Evolutionary conservation across 2,888 invertebrate species (phyloP).

Genomic region (Clusia tigrina): DNA sequence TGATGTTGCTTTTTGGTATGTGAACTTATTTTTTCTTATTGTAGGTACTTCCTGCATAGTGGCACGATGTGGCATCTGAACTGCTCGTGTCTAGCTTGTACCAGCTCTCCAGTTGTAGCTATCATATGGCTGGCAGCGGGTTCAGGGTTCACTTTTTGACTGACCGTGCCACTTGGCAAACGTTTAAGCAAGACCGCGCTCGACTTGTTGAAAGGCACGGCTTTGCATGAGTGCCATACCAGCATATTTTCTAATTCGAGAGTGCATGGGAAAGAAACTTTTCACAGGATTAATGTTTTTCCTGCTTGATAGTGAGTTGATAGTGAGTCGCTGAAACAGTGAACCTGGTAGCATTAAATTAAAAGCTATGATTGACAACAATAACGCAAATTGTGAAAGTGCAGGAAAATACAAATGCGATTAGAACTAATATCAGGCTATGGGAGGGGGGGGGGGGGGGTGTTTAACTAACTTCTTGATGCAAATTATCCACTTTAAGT

Average conservation of each 20-base stretch:
- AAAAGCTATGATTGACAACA: too few relatives aligned
- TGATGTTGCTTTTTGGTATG: constrained; percentile 24
- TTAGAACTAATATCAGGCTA: too few relatives aligned
- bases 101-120: constrained; percentile 7
- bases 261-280: not conserved
- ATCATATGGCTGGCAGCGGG: not conserved
- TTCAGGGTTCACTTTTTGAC: constrained; percentile 6
- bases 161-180: not conserved
- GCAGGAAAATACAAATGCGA: too few relatives aligned
- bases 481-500: too few relatives aligned
- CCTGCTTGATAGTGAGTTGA: too few relatives aligned
- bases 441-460: too few relatives aligned
- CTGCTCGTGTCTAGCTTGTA: constrained; percentile 38
- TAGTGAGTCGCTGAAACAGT: too few relatives aligned
- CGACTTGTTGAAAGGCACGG: not conserved
- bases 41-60: not conserved
- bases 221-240: constrained; percentile 9
- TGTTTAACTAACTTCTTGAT: too few relatives aligned
- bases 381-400: too few relatives aligned
- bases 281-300: too few relatives aligned
- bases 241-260: constrained; percentile 20
- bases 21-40: constrained; percentile 15
- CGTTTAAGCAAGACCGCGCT: too few relatives aligned
- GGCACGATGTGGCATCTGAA: constrained; percentile 16
- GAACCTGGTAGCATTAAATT: too few relatives aligned